phyloP scores from a whole-genome alignment of 2,797 vertebrate species.

The Ambastaia sidthimunki region DNA sequence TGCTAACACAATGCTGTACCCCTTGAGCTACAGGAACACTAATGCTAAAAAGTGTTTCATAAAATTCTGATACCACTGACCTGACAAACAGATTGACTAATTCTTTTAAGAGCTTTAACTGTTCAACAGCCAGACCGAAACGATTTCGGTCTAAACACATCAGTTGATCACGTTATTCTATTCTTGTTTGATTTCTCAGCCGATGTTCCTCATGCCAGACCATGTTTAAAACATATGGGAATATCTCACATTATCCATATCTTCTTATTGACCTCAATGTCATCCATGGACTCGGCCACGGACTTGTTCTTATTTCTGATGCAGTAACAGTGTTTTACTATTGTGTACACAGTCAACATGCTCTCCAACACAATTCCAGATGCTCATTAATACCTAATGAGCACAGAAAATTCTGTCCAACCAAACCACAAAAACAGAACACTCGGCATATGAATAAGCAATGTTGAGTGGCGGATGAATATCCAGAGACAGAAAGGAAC shows the following conservation, averaged over 20 bases:
- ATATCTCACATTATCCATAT: too few relatives aligned
- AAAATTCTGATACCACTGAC: too few relatives aligned
- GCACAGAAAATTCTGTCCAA: conserved; percentile 47
- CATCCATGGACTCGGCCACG: not conserved
- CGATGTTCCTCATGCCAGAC: not conserved
- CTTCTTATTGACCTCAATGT: not conserved
- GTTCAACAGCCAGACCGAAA: not conserved
- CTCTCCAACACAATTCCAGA: conserved; percentile 35
- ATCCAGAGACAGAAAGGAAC: not conserved
- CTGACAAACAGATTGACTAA: too few relatives aligned
- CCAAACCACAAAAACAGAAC: not conserved
- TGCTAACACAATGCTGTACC: too few relatives aligned
- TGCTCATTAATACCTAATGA: conserved; percentile 59
- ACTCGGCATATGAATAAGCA: not conserved
- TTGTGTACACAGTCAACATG: conserved; percentile 23
- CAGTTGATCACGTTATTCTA: not conserved
- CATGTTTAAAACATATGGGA: not conserved
- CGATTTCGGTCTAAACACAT: not conserved
- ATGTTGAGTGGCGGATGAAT: not conserved
- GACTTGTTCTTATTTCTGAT: conserved; percentile 13
- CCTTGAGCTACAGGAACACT: too few relatives aligned
- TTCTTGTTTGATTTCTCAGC: not conserved
- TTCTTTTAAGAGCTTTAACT: too few relatives aligned
- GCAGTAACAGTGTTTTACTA: conserved; percentile 20
- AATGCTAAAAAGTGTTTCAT: too few relatives aligned